Evolutionary conservation across 2,797 vertebrate genomes (phyloP), one percentile per base, ranked within the genome.

Genomic region (Pempheris klunzingeri): DNA sequence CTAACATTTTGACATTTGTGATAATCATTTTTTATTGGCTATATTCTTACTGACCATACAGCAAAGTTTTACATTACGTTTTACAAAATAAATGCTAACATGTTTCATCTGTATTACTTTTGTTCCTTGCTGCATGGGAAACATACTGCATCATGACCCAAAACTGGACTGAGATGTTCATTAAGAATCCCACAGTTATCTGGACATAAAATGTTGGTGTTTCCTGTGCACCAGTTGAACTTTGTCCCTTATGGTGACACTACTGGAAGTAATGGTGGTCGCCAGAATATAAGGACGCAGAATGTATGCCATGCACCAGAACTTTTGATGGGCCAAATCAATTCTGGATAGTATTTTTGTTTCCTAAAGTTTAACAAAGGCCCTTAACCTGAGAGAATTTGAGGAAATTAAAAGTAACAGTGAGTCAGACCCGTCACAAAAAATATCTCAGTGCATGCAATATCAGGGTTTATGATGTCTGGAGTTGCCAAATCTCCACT

Each of bases 401-500:
- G 22, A 66, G 44, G 24, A 38, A 58, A 58, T 52, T 34, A 38
- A 50, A 58, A 73, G 11, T 39, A 54, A 22, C 58, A 55, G 28
- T 38, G 49, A 74, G 7, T 69, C 54, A 28, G 49, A 47, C 17
- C 36, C 71, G 46, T 70, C 64, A 74, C 28, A 59, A 26, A 39
- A 64, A 75, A 79, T 44, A 64, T 34, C 41, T 64, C 44, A 34
- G 46, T 28, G 44, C 26, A 20, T 44, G 24, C 63, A 28, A 47
- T 65, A 61, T 72, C 30, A 55, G 36, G 24, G 55, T 77, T 69
- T 62, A 39, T 72, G 63, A 63, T 9, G 3, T 73, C 10, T 71
- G 22, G 46, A 63, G 38, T 77, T 64, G 34, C 69, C 8, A 62
- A 50, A 58, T 84, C 49, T 61, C 57, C 50, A 47, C 58, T 65